These are phyloP conservation scores for Antitype chi DNA, from an alignment of 2,888 invertebrate species.

Conservation along the genomic window DNA sequence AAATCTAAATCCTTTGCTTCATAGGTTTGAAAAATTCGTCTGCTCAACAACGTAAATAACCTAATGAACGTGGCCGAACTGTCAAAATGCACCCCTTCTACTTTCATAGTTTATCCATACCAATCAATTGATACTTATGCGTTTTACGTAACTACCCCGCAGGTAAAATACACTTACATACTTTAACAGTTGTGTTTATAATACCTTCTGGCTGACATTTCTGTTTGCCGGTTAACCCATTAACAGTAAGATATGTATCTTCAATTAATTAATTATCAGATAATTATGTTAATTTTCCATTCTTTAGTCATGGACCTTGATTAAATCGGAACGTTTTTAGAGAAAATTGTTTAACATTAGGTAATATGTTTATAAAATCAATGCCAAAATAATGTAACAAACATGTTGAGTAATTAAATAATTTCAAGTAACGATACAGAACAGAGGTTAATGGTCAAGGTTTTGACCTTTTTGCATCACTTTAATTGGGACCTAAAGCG, in stretches of 20 bases:
- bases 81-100: too few relatives aligned
- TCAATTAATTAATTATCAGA: constrained; percentile 10
- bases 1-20: too few relatives aligned
- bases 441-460: constrained; percentile 43
- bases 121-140: too few relatives aligned
- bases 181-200: background rate
- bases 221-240: background rate
- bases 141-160: too few relatives aligned
- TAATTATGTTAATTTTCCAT: constrained; percentile 28
- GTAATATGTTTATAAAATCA: constrained; percentile 32
- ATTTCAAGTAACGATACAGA: constrained; percentile 19
- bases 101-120: too few relatives aligned
- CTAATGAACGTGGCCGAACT: too few relatives aligned
- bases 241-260: constrained; percentile 5
- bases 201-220: background rate
- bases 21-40: too few relatives aligned
- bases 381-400: constrained; percentile 30
- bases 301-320: constrained; percentile 18
- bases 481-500: background rate
- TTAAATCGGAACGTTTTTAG: constrained; percentile 9
- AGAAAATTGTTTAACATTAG: constrained; percentile 12
- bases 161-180: background rate
- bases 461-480: constrained; percentile 37
- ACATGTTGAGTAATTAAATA: constrained; percentile 39
- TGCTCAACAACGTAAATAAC: too few relatives aligned